A percentile compares a stretch with the other conserved stretches of the same genome.
Conservation (phyloP, 2,888 invertebrate species). For the Chesias legatella region DNA sequence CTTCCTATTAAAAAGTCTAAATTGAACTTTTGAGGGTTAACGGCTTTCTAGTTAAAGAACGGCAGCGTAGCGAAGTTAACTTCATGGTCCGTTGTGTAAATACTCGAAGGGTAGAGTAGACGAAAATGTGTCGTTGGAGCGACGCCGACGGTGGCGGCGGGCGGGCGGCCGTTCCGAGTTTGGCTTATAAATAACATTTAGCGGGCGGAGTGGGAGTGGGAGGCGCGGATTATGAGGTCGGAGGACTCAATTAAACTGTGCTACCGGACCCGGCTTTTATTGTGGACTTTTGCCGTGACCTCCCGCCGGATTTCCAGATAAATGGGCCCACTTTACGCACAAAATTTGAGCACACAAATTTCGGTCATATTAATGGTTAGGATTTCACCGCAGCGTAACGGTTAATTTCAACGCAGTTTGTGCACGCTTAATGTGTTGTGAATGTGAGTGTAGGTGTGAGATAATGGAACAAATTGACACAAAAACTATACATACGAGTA, state of each 20-base stretch:
- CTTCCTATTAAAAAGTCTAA: too few species aligned
- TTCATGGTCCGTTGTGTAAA: neutral
- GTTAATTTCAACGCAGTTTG: conserved; percentile 9
- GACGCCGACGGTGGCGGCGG: conserved; percentile 44
- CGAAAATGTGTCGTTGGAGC: conserved; percentile 54
- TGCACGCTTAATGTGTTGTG: conserved; percentile 5
- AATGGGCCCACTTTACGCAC: conserved; percentile 68
- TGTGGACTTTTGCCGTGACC: conserved; percentile 74
- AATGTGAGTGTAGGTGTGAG: neutral
- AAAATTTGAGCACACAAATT: conserved; percentile 49
- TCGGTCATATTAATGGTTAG: conserved; percentile 52
- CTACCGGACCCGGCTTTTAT: conserved; percentile 75
- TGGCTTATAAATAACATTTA: conserved; percentile 77
- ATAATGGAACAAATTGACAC: conserved; percentile 5
- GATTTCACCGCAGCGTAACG: conserved; percentile 39
- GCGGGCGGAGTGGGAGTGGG: conserved; percentile 66
- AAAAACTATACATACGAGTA: neutral
- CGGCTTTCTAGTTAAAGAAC: too few species aligned
- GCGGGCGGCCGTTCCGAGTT: conserved; percentile 47
- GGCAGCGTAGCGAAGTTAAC: too few species aligned
- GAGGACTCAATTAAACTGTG: conserved; percentile 78
- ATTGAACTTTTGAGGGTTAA: too few species aligned
- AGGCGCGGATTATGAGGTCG: conserved; percentile 75
- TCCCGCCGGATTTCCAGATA: conserved; percentile 72
- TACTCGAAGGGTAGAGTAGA: conserved; percentile 48